Evolutionary conservation across 2,888 invertebrate genomes (phyloP).

Genomic region (Luperina nickerlii): DNA sequence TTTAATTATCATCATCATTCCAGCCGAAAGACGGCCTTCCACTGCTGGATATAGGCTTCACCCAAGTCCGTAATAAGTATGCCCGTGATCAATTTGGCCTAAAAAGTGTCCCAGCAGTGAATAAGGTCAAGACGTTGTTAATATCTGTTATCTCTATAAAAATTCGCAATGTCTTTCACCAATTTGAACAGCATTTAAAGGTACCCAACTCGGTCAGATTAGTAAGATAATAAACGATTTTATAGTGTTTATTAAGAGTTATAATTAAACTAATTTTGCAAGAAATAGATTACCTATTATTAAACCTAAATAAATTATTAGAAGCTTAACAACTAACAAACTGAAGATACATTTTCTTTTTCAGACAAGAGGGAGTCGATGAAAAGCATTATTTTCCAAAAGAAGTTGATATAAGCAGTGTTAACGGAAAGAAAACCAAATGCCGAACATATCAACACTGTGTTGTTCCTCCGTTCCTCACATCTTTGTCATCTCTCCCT

Average conservation of each 20-base stretch:
- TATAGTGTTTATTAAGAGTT: too few relatives aligned
- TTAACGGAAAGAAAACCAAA: conserved; percentile 4
- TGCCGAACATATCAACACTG: conserved; percentile 53
- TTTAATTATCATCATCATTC: not conserved
- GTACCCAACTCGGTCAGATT: too few relatives aligned
- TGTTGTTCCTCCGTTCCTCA: conserved; percentile 21
- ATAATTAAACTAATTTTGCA: too few relatives aligned
- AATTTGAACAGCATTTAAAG: not conserved
- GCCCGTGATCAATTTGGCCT: not conserved
- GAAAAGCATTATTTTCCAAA: conserved; percentile 48
- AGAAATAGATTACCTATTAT: too few relatives aligned
- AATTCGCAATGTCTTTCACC: not conserved
- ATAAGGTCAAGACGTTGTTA: too few relatives aligned
- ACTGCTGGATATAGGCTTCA: not conserved
- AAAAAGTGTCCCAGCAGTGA: not conserved
- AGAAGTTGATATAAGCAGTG: conserved; percentile 30
- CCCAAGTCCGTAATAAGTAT: not conserved
- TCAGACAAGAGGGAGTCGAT: conserved; percentile 58
- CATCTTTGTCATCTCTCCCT: conserved; percentile 30
- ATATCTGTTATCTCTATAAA: not conserved
- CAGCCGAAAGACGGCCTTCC: not conserved
- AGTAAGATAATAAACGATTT: not conserved
- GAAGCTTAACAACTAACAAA: not conserved
- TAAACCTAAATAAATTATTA: not conserved
- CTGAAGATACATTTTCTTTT: conserved; percentile 3